Evolutionary conservation across 2,888 invertebrate species (phyloP).

Genomic region (Drosophila dives): DNA sequence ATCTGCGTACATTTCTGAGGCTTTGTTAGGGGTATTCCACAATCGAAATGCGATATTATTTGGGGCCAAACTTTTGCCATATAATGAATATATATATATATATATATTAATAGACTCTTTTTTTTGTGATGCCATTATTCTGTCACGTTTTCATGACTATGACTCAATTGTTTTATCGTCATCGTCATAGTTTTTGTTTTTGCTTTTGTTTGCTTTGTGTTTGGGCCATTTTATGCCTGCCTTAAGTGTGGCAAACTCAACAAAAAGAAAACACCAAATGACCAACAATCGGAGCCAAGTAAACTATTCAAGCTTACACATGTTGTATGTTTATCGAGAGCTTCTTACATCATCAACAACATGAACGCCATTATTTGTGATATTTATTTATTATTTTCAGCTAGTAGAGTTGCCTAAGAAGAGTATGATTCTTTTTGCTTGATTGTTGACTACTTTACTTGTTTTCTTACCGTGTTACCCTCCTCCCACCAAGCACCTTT

Average conservation of each 20-base stretch:
- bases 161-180: conserved; percentile 51
- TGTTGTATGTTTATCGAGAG: conserved; percentile 26
- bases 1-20: not conserved
- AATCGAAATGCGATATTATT: conserved; percentile 9
- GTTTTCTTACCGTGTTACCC: not conserved
- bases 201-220: conserved; percentile 16
- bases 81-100: not conserved
- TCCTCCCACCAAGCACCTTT: not conserved
- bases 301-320: conserved; percentile 18
- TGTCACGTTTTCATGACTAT: conserved; percentile 70
- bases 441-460: conserved; percentile 19
- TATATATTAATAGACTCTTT: conserved; percentile 48
- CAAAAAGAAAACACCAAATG: conserved; percentile 8
- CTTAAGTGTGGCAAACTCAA: conserved; percentile 37
- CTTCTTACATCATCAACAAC: conserved; percentile 54
- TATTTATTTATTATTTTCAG: conserved; percentile 1
- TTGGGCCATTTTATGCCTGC: conserved; percentile 45
- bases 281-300: conserved; percentile 14
- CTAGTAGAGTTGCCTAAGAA: not conserved
- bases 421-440: not conserved
- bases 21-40: not conserved
- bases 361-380: conserved; percentile 28
- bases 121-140: conserved; percentile 71
- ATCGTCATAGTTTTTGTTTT: conserved; percentile 23
- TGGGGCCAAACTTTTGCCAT: conserved; percentile 11